Evolutionary conservation across 30 jellyfish, hydroid and myxozoan species (phyloP).

Genomic region (Nemopilema nomurai): DNA sequence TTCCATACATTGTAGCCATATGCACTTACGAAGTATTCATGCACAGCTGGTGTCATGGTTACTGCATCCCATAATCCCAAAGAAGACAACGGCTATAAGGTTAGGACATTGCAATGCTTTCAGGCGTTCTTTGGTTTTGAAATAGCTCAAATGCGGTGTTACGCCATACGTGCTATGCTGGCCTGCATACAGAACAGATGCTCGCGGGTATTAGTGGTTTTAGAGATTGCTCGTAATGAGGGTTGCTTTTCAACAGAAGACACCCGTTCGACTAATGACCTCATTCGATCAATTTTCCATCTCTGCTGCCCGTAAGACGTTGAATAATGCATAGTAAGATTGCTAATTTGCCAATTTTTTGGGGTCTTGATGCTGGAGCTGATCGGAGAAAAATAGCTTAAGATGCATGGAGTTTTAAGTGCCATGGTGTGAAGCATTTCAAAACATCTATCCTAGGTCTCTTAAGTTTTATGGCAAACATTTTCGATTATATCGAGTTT

Average conservation of each 20-base stretch:
- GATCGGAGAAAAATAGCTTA: no score
- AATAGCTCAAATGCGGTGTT: not conserved
- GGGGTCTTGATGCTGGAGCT: no score
- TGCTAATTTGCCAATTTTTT: no score
- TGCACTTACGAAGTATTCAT: conserved; percentile 62
- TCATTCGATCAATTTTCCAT: not conserved
- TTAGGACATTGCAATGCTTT: not conserved
- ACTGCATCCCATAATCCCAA: conserved; percentile 99
- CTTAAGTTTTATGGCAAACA: no score
- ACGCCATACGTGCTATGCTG: not conserved
- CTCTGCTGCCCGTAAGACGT: not conserved
- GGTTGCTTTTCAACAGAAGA: not conserved
- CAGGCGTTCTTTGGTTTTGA: not conserved
- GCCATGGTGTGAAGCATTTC: no score
- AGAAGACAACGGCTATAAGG: conserved; percentile 98
- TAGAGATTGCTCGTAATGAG: not conserved
- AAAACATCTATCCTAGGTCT: no score
- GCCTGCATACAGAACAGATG: not conserved
- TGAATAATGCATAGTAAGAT: not conserved
- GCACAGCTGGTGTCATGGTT: conserved; percentile 96
- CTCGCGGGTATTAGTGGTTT: not conserved
- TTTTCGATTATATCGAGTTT: no score
- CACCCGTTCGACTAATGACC: not conserved
- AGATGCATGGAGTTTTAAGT: no score
- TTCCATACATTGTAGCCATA: conserved; percentile 67